These are phyloP conservation scores for Noctua comes DNA, from an alignment of 2,888 invertebrate genomes.

Conservation along the genomic window DNA sequence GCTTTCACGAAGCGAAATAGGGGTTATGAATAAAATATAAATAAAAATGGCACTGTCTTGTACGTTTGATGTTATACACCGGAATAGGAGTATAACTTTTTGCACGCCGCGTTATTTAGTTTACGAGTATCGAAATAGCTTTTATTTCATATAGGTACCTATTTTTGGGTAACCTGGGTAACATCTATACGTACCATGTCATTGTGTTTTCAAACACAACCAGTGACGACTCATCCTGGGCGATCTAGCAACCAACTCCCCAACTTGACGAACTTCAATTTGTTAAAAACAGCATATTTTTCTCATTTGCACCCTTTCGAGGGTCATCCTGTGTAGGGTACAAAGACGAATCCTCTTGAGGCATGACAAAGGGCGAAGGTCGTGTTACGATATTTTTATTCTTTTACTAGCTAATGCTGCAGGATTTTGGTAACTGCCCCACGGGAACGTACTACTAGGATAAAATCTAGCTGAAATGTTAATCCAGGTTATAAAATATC, in stretches of 20 bases:
- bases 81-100: background rate
- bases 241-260: background rate
- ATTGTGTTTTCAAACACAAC: background rate
- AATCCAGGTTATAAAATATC: no score
- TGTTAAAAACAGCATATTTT: background rate
- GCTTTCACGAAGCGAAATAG: constrained; percentile 5
- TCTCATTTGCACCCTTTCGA: background rate
- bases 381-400: background rate
- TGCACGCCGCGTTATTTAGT: background rate
- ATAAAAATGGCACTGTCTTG: constrained; percentile 1
- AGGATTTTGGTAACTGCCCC: no score
- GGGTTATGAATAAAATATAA: constrained; percentile 27
- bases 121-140: background rate
- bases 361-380: background rate
- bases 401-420: no score
- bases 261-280: background rate
- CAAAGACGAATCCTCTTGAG: constrained; percentile 2
- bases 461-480: no score
- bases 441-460: no score
- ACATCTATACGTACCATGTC: background rate
- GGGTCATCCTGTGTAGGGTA: background rate
- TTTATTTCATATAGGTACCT: background rate
- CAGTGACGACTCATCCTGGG: background rate
- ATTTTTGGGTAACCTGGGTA: background rate
- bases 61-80: background rate